These are phyloP conservation scores for Hypotaenidia okinawae DNA, from an alignment of 2,797 vertebrate genomes.

Conservation along the genomic window DNA sequence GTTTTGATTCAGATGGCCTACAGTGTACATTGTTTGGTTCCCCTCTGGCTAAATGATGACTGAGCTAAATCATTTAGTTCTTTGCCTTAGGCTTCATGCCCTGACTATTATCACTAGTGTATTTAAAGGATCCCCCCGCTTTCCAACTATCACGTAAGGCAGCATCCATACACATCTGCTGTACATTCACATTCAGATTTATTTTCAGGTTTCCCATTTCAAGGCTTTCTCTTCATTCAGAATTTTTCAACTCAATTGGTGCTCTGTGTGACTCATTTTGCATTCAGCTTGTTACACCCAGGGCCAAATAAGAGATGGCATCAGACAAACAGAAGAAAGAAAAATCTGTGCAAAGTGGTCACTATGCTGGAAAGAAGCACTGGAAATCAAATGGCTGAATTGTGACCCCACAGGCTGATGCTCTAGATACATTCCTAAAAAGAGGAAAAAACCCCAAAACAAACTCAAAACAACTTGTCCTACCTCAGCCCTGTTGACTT, in stretches of 20 bases:
- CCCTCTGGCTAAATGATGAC: not conserved
- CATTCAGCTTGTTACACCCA: not conserved
- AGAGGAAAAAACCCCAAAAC: not conserved
- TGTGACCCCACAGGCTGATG: not conserved
- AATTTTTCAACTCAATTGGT: not conserved
- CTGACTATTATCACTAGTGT: not conserved
- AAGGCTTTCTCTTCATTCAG: not conserved
- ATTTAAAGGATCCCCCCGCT: not conserved
- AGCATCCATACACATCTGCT: not conserved
- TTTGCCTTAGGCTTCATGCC: slow-evolving; percentile 20
- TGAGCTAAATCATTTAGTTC: not conserved
- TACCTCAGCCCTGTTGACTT: not conserved
- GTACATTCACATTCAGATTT: not conserved
- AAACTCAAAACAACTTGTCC: not conserved
- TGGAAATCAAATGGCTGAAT: not conserved
- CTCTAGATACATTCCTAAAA: not conserved
- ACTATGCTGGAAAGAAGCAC: not conserved
- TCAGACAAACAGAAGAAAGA: not conserved
- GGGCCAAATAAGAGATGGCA: not conserved
- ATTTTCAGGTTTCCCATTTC: slow-evolving; percentile 9
- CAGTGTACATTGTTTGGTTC: not conserved
- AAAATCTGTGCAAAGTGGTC: not conserved
- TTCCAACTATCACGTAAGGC: not conserved
- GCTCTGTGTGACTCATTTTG: not conserved
- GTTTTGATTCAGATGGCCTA: not conserved